Conservation (phyloP, 2,797 vertebrate species). For the Pipistrellus kuhlii region DNA sequence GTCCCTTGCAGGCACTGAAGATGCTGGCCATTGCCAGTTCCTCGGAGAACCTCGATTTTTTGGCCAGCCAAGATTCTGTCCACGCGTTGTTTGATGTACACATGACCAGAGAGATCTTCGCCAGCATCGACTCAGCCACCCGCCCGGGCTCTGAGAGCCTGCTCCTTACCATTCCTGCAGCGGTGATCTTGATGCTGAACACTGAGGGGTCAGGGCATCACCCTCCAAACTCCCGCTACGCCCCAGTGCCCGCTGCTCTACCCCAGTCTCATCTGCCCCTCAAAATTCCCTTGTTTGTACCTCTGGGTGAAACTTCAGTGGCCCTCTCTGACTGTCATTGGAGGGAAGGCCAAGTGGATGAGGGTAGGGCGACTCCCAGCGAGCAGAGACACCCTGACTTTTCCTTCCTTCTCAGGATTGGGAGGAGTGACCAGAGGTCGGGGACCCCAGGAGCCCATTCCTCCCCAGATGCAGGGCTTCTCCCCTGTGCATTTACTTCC, state of each 20-base stretch:
- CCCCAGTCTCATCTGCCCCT: not conserved
- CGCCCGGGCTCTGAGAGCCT: slow-evolving; percentile 89
- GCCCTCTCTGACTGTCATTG: not conserved
- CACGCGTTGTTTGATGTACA: slow-evolving; percentile 91
- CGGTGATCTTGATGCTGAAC: slow-evolving; percentile 91
- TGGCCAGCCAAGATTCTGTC: slow-evolving; percentile 76
- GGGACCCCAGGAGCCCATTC: not conserved
- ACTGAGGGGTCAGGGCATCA: slow-evolving; percentile 89
- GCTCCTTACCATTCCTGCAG: slow-evolving; percentile 91
- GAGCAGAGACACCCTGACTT: not conserved
- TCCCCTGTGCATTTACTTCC: not conserved
- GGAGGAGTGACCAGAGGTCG: not conserved
- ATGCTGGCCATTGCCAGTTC: slow-evolving; percentile 92
- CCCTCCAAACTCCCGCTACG: not conserved
- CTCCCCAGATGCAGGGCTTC: not conserved
- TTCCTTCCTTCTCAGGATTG: not conserved
- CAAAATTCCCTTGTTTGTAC: not conserved
- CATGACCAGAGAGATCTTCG: slow-evolving; percentile 95
- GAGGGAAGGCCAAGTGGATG: not conserved
- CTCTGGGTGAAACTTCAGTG: not conserved
- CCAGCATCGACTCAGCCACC: slow-evolving; percentile 94
- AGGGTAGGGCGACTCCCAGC: not conserved
- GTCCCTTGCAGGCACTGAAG: slow-evolving; percentile 90
- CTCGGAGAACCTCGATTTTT: slow-evolving; percentile 86
- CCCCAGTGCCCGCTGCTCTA: not conserved